phyloP scores from a whole-genome alignment of 2,797 vertebrate genomes.

The Enteromius unitaeniatus region DNA sequence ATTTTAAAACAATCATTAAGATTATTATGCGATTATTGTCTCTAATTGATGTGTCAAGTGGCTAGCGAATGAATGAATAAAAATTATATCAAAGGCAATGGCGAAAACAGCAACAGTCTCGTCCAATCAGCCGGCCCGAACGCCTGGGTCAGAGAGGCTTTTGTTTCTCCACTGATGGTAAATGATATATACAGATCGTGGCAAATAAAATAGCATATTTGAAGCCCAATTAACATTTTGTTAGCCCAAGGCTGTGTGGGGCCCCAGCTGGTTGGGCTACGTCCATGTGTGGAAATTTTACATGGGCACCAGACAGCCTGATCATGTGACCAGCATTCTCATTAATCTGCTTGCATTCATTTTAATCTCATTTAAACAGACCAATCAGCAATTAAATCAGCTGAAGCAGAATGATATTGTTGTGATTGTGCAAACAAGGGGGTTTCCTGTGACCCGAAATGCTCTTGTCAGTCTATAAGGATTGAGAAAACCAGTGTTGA shows the following conservation, averaged over 20 bases:
- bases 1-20: constrained; percentile 44
- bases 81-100: constrained; percentile 12
- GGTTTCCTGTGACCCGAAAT: constrained; percentile 57
- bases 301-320: constrained; percentile 69
- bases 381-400: constrained; percentile 72
- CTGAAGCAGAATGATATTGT: constrained; percentile 75
- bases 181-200: constrained; percentile 80
- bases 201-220: constrained; percentile 79
- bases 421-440: constrained; percentile 72
- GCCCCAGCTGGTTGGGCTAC: constrained; percentile 71
- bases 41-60: constrained; percentile 48
- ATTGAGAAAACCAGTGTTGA: constrained; percentile 36
- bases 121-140: constrained; percentile 40
- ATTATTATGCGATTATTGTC: constrained; percentile 32
- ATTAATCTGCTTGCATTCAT: constrained; percentile 75
- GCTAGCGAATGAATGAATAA: constrained; percentile 41
- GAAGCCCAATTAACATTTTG: constrained; percentile 83
- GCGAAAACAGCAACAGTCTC: constrained; percentile 9
- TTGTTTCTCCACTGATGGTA: constrained; percentile 72
- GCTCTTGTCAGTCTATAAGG: constrained; percentile 47
- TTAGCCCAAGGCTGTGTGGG: constrained; percentile 75
- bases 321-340: constrained; percentile 72
- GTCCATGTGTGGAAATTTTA: constrained; percentile 65
- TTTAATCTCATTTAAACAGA: constrained; percentile 77
- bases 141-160: constrained; percentile 61